These are phyloP conservation scores for Oscheius sp. DNA, from an alignment of 2,888 invertebrate genomes.

Conservation along the genomic window DNA sequence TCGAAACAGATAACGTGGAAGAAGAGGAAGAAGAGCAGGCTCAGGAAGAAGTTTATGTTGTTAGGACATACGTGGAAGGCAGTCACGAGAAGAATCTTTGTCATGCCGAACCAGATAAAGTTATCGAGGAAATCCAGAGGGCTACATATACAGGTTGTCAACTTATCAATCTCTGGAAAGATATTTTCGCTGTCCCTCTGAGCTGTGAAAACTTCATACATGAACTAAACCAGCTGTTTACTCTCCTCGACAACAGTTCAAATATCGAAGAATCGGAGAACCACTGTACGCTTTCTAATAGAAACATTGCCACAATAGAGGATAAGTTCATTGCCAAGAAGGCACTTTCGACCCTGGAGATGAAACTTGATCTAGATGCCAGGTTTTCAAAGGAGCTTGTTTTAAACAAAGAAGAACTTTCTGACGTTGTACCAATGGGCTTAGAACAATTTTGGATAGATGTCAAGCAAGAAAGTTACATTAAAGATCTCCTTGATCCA, in stretches of 20 bases:
- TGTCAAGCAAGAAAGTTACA: not conserved
- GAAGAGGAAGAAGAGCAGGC: slow-evolving; percentile 11
- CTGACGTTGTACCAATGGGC: not conserved
- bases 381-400: not conserved
- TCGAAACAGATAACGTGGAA: slow-evolving; percentile 12
- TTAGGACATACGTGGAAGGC: slow-evolving; percentile 6
- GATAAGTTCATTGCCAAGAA: not conserved
- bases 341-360: not conserved
- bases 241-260: not conserved
- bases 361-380: not conserved
- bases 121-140: not conserved
- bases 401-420: not conserved
- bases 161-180: slow-evolving; percentile 2
- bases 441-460: not conserved
- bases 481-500: not conserved
- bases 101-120: slow-evolving; percentile 6
- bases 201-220: not conserved
- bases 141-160: not conserved
- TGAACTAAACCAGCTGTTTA: not conserved
- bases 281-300: not conserved
- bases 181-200: not conserved
- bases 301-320: not conserved
- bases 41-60: slow-evolving; percentile 13
- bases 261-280: not conserved
- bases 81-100: not conserved